These are phyloP conservation scores for Motacilla tschutschensis DNA, from an alignment of 2,113 vertebrate species.

Conservation along the genomic window DNA sequence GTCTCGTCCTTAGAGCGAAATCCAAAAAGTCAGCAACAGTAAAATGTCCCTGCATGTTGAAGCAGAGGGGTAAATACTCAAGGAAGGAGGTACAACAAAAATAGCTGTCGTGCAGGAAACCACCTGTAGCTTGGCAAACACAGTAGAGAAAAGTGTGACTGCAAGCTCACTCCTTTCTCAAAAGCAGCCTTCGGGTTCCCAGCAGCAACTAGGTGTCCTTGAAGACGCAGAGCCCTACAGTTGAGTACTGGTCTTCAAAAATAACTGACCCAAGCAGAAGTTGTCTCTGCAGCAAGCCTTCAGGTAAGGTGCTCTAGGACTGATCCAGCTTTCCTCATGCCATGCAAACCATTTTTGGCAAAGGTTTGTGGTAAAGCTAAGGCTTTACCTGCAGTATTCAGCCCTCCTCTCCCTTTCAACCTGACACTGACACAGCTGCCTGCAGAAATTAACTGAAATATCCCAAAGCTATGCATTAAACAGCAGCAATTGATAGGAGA, in stretches of 20 bases:
- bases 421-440: neutral
- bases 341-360: fast-evolving
- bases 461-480: neutral
- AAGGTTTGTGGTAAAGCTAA: neutral
- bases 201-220: fast-evolving
- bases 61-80: neutral
- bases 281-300: fast-evolving
- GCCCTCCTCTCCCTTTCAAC: neutral
- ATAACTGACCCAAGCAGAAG: neutral
- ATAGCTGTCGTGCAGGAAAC: neutral
- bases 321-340: neutral
- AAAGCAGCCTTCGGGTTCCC: neutral
- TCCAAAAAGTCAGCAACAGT: neutral
- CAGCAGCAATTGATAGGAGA: neutral
- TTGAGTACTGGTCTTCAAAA: neutral
- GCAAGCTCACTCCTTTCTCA: neutral
- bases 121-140: neutral
- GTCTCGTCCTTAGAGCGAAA: neutral
- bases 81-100: neutral
- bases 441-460: neutral
- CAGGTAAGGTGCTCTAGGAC: fast-evolving
- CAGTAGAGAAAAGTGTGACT: neutral
- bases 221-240: neutral
- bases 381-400: neutral
- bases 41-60: fast-evolving